A percentile compares a stretch with the other conserved stretches of the same genome.
These are phyloP conservation scores for Tiaroga cobitis DNA, from an alignment of 2,797 vertebrate species.

Conservation along the genomic window DNA sequence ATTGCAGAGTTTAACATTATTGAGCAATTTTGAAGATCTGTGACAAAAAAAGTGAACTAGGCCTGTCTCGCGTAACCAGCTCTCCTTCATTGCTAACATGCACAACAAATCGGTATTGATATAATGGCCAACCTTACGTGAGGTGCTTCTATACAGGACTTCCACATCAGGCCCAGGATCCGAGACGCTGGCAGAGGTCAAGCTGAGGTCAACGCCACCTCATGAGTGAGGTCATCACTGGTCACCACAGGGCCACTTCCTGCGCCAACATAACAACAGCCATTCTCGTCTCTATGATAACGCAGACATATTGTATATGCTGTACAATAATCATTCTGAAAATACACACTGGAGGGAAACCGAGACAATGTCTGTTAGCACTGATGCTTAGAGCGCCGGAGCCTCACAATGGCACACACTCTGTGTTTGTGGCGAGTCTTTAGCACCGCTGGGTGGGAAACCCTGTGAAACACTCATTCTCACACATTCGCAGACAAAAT, in stretches of 20 bases:
- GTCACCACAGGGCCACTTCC: constrained; percentile 76
- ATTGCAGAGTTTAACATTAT: neutral
- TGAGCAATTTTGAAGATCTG: neutral
- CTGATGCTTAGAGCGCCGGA: constrained; percentile 70
- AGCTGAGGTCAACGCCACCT: constrained; percentile 68
- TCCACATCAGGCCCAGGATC: constrained; percentile 43
- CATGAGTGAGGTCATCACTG: constrained; percentile 74
- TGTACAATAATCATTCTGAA: constrained; percentile 81
- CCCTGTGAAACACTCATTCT: constrained; percentile 51
- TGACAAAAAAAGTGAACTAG: neutral
- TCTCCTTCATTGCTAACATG: neutral
- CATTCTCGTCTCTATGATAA: constrained; percentile 70
- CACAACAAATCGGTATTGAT: neutral
- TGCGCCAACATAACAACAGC: constrained; percentile 71
- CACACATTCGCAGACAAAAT: constrained; percentile 49
- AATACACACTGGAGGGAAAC: constrained; percentile 74
- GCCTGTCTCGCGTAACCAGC: neutral
- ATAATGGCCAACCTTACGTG: neutral
- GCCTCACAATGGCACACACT: constrained; percentile 73
- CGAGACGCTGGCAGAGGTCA: constrained; percentile 52
- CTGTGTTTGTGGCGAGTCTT: constrained; percentile 69
- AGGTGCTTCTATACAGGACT: constrained; percentile 49
- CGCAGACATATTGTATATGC: constrained; percentile 76
- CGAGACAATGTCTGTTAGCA: constrained; percentile 81
- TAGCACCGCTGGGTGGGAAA: constrained; percentile 54